Base-by-base conservation (phyloP, 2,797 vertebrate genomes). In the Chaetodon trifasciatus region DNA sequence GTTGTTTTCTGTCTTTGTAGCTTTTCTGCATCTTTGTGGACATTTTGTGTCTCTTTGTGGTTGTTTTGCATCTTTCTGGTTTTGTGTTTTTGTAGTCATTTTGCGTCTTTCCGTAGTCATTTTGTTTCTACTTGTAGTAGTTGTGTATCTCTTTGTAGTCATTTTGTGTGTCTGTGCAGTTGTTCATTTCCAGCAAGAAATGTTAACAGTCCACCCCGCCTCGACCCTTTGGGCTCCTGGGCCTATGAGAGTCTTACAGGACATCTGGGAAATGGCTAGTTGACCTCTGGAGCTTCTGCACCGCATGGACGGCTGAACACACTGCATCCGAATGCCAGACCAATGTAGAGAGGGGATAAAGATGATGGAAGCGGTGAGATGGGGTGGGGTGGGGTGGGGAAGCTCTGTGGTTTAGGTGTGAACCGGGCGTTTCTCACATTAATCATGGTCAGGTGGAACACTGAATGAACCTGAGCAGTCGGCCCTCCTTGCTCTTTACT, bases 381-480 rank as follows among this genome's bases (percentile, higher is more conserved):
- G 24, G 69, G 46, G 40, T 40, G 12, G 69, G 46, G 40, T 40
- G 12, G 16, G 21, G 37, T 13, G 24, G 23, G 13, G 46, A 28
- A 28, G 52, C 35, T 70, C 28, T 70, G 53, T 21, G 70, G 61
- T 78, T 83, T 63, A 74, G 76, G 71, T 84, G 76, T 78, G 67
- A 89, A 80, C 50, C 37, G 21, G 44, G 69, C 24, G 70, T 78
- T 79, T 81, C 52, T 77, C 73, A 74, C 83, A 90, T 90, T 89
- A 46, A 90, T 91, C 86, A 86, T 73, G 77, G 83, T 87, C 76
- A 89, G 73, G 46, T 78, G 86, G 70, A 83, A 72, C 65, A 42
- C 46, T 55, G 71, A 80, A 70, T 74, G 75, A 86, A 84, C 71
- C 71, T 70, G 70, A 89, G 69, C 75, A 23, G 42, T 40, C 6